A percentile compares a stretch with the other conserved stretches of the same genome.
These are phyloP conservation scores for Valencia hispanica DNA, from an alignment of 2,797 vertebrate genomes.

Conservation along the genomic window DNA sequence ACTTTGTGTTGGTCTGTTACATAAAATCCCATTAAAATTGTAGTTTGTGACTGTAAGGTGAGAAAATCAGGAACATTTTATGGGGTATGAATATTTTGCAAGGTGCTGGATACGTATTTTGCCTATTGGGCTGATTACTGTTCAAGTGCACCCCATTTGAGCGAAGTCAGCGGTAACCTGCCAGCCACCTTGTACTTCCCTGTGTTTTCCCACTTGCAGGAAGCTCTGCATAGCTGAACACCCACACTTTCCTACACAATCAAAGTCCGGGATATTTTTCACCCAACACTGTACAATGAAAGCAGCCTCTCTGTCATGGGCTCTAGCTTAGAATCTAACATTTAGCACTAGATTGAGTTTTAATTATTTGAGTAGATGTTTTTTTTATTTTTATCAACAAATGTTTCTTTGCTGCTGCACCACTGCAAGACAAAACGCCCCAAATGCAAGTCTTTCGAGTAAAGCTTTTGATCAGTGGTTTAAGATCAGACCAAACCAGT, in stretches of 20 bases:
- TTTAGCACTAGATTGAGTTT: not conserved
- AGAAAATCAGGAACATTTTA: not conserved
- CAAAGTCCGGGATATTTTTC: conserved; percentile 58
- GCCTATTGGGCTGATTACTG: conserved; percentile 19
- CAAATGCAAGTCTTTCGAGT: conserved; percentile 32
- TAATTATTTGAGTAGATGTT: not conserved
- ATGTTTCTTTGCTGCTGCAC: conserved; percentile 28
- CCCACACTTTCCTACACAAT: conserved; percentile 67
- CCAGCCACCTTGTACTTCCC: conserved; percentile 64
- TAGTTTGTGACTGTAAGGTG: too few species aligned
- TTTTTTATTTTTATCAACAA: conserved; percentile 21
- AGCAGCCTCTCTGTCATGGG: conserved; percentile 41
- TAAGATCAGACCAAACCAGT: conserved; percentile 75
- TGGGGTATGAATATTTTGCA: not conserved
- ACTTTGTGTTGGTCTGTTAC: too few species aligned
- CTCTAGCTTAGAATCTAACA: conserved; percentile 26
- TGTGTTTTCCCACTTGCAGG: conserved; percentile 67
- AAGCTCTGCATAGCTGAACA: conserved; percentile 69
- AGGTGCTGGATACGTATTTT: not conserved
- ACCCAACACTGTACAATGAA: conserved; percentile 35
- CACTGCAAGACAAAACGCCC: conserved; percentile 13
- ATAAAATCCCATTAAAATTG: conserved; percentile 8
- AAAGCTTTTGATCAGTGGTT: conserved; percentile 46
- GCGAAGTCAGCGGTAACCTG: conserved; percentile 55
- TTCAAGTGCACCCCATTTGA: conserved; percentile 44